These are phyloP conservation scores for Craniophora ligustri DNA, from an alignment of 2,888 invertebrate species.

Conservation along the genomic window DNA sequence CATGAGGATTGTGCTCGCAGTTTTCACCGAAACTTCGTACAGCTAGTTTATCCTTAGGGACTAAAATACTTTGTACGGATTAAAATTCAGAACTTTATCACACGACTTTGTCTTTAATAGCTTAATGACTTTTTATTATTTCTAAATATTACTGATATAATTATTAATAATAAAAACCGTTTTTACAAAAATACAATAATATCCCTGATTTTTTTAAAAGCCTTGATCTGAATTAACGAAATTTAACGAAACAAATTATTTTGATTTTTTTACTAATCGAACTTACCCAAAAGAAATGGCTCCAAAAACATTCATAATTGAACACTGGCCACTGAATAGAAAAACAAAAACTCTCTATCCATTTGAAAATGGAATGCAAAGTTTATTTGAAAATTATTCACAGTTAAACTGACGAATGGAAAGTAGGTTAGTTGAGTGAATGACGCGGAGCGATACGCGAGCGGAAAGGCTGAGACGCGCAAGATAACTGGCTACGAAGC, in stretches of 20 bases:
- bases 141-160: no score
- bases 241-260: constrained; percentile 8
- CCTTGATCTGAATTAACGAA: no score
- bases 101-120: no score
- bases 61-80: no score
- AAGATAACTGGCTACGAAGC: constrained; percentile 80
- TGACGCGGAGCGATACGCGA: constrained; percentile 69
- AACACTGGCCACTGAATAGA: constrained; percentile 55
- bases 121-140: no score
- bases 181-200: no score
- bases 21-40: constrained; percentile 29
- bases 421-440: constrained; percentile 68
- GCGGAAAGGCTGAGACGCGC: constrained; percentile 77
- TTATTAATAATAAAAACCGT: no score
- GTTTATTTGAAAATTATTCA: constrained; percentile 54
- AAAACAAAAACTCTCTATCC: constrained; percentile 49
- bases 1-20: constrained; percentile 15
- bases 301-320: constrained; percentile 63
- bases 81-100: no score
- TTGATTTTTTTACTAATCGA: constrained; percentile 36
- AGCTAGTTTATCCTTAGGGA: constrained; percentile 6
- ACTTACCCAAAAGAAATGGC: constrained; percentile 60
- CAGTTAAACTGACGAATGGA: constrained; percentile 56
- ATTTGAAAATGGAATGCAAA: constrained; percentile 58
- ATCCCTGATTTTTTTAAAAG: no score